Evolutionary conservation across 2,113 vertebrate species (phyloP).

Genomic region (Xenopus borealis): DNA sequence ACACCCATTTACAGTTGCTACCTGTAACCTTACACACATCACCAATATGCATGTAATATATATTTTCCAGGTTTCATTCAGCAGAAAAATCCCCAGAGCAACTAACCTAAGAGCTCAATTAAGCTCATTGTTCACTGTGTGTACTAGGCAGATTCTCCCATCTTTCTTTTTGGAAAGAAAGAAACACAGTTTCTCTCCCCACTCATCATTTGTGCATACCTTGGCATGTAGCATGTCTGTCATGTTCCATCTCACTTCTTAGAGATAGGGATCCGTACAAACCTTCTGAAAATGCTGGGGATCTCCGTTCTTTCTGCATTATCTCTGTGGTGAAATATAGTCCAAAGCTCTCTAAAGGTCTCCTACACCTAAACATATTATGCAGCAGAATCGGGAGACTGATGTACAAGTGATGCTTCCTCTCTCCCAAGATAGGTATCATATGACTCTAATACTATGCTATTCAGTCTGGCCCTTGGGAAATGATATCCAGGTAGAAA

Average conservation of each 20-base stretch:
- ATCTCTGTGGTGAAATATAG: accelerated
- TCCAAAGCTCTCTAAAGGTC: not conserved
- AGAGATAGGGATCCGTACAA: constrained; percentile 49
- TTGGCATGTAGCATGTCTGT: constrained; percentile 48
- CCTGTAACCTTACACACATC: too few species aligned
- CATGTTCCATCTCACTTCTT: constrained; percentile 49
- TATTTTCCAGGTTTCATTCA: too few species aligned
- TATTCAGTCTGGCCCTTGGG: constrained; percentile 22
- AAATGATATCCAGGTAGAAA: constrained; percentile 58
- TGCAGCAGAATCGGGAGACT: not conserved
- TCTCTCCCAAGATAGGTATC: constrained; percentile 12
- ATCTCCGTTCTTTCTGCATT: constrained; percentile 44
- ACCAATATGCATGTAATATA: too few species aligned
- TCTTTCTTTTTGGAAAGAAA: too few species aligned
- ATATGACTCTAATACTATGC: constrained; percentile 18
- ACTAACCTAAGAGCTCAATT: too few species aligned
- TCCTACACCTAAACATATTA: constrained; percentile 9
- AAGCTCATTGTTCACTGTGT: too few species aligned
- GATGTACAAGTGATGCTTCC: constrained; percentile 10
- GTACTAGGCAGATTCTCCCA: too few species aligned
- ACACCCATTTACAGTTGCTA: too few species aligned
- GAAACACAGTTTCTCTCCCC: not conserved
- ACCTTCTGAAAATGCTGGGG: constrained; percentile 8
- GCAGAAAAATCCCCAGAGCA: too few species aligned
- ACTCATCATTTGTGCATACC: constrained; percentile 59